A percentile compares a stretch with the other conserved stretches of the same genome.
These are phyloP conservation scores for Psittacus erithacus DNA, from an alignment of 2,113 vertebrate genomes.

Conservation along the genomic window DNA sequence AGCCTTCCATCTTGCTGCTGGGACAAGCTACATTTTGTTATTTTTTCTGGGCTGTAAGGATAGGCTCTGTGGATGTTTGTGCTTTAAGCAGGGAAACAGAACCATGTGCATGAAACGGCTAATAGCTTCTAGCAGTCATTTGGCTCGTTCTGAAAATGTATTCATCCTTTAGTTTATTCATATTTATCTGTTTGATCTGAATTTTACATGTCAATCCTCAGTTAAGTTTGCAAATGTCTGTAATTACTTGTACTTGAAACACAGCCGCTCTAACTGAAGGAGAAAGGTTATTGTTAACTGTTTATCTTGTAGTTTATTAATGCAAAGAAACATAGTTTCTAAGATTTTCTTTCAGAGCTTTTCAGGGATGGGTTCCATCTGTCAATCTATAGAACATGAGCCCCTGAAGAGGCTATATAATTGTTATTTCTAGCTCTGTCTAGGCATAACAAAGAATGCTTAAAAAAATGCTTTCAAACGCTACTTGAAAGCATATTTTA, in stretches of 20 bases:
- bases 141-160: neutral
- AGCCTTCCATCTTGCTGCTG: neutral
- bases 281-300: neutral
- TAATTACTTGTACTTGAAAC: slow-evolving; percentile 18
- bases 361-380: neutral
- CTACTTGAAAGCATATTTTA: slow-evolving; percentile 17
- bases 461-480: slow-evolving; percentile 5
- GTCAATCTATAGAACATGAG: neutral
- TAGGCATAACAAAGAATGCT: slow-evolving; percentile 9
- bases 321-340: neutral
- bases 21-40: neutral
- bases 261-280: neutral
- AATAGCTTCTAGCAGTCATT: slow-evolving; percentile 40
- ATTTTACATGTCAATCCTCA: slow-evolving; percentile 14
- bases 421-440: slow-evolving; percentile 32
- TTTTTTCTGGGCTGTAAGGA: neutral
- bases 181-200: slow-evolving; percentile 46
- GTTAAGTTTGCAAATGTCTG: slow-evolving; percentile 11
- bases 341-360: neutral
- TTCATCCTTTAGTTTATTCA: slow-evolving; percentile 40
- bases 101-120: neutral
- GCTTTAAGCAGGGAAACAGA: slow-evolving; percentile 38
- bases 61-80: neutral
- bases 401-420: neutral
- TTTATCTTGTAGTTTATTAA: neutral